Base-by-base conservation (phyloP, 1,140 invertebrate genomes). In the Diachasma alloeum region DNA sequence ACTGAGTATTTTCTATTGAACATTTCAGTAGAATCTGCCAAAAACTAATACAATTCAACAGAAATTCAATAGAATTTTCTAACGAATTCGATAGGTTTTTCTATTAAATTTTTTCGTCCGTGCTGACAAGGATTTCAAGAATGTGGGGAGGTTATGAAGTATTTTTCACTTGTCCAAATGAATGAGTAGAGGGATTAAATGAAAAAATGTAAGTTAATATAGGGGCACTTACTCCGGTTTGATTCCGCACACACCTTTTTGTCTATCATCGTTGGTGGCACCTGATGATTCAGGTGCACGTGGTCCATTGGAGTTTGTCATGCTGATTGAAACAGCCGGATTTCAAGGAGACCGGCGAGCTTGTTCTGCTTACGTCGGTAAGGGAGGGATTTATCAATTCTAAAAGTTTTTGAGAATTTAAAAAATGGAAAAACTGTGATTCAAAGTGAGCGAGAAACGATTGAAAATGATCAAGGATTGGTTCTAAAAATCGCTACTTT, bases 221-320 rank as follows among this genome's bases (percentile, higher is more conserved):
- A 31, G 1, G 17, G 4, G 9, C 17, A 85, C 83, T 83, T 85
- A 92, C 91, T 92, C 89, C 76, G 87, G 82, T 83, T 92, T 92
- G 75, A 92, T 91, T 78, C 87, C 83, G 75, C 92, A 92, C 72
- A 92, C 87, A 10, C 92, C 91, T 56, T 83, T 85, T 10, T 81
- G 79, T 68, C 84, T 86, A 75, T 87, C 84, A 37, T 87, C 82
- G 59, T 67, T 76, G 22, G 79, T 79, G 78, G 85, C 79, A 37
- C 37, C 15, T 19, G 42, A 71, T 66, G 26, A 63, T 9, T 74
- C 53, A 13, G 26, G n/a, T 4, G 39, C 42, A 68, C 31, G 36
- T 67, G 63, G 56, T n/a, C 68, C 67, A 53, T 39, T 63, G 24
- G 13, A 56, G 39, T 72, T 44, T 72, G 72, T 75, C 78, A 79